Evolutionary conservation across 2,888 invertebrate species (phyloP).

Genomic region (Drosophila glabriapex): DNA sequence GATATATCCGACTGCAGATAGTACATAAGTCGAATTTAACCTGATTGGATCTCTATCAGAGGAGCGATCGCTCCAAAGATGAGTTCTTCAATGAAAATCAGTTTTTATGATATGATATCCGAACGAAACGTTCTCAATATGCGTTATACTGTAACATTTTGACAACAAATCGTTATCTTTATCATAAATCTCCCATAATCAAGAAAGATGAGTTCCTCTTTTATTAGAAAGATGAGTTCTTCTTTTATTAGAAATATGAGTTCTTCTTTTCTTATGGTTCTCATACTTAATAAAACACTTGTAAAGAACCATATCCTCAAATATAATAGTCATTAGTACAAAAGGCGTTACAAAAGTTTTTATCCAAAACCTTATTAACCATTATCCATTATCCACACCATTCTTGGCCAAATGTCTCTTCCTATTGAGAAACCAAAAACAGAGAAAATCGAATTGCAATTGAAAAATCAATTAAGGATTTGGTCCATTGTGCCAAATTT

Average conservation of each 20-base stretch:
- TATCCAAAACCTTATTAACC: background rate
- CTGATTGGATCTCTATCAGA: too few species aligned
- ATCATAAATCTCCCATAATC: background rate
- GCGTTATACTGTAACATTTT: background rate
- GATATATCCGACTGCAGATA: background rate
- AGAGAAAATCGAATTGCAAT: constrained; percentile 17
- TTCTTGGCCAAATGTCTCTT: background rate
- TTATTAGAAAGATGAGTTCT: background rate
- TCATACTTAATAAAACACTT: background rate
- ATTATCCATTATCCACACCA: background rate
- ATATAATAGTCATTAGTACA: background rate
- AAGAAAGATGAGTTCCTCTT: background rate
- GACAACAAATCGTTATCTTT: background rate
- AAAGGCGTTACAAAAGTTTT: background rate
- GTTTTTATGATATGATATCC: background rate
- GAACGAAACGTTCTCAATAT: background rate
- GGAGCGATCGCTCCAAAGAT: background rate
- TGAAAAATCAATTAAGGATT: constrained; percentile 58
- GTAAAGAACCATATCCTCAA: background rate
- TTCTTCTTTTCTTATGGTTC: background rate
- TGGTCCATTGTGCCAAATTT: constrained; percentile 44
- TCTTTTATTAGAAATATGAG: background rate
- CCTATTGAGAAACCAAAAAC: background rate
- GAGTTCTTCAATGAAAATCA: background rate
- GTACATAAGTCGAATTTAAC: too few species aligned